These are phyloP conservation scores for Pseudococcus viburni DNA, from an alignment of 2,888 invertebrate genomes.

Conservation along the genomic window DNA sequence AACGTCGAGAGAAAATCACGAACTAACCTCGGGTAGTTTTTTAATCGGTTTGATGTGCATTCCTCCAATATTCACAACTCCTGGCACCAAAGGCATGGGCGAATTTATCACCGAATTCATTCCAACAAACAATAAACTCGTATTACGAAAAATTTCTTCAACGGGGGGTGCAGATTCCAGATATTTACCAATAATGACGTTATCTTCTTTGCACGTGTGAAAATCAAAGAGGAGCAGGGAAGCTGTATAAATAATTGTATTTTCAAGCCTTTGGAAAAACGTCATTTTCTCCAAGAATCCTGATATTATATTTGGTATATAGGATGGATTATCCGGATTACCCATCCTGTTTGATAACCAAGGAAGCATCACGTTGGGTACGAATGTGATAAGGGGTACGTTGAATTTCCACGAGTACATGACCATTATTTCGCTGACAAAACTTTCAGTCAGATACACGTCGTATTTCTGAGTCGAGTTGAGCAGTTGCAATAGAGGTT, in stretches of 20 bases:
- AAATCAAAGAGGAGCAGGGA: neutral
- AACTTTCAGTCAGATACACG: slow-evolving; percentile 79
- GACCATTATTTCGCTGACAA: slow-evolving; percentile 81
- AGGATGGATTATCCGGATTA: slow-evolving; percentile 68
- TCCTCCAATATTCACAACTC: slow-evolving; percentile 41
- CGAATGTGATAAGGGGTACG: slow-evolving; percentile 77
- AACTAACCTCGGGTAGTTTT: neutral
- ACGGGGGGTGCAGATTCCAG: slow-evolving; percentile 69
- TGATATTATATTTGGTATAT: slow-evolving; percentile 70
- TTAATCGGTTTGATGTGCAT: slow-evolving; percentile 40
- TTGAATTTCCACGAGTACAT: slow-evolving; percentile 75
- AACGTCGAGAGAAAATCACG: too few relatives aligned
- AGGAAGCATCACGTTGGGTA: slow-evolving; percentile 68
- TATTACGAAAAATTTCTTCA: slow-evolving; percentile 13
- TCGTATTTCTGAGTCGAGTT: slow-evolving; percentile 74
- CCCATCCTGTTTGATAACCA: slow-evolving; percentile 68
- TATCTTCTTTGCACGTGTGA: neutral
- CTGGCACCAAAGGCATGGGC: slow-evolving; percentile 51
- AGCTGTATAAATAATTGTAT: neutral
- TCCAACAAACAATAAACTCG: slow-evolving; percentile 47
- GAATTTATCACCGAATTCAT: slow-evolving; percentile 16
- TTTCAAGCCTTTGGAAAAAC: slow-evolving; percentile 55
- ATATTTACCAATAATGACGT: slow-evolving; percentile 69
- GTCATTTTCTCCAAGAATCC: slow-evolving; percentile 47
- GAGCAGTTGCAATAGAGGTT: neutral